Conservation (phyloP, 1,140 invertebrate genomes). For the Procambarus clarkii region DNA sequence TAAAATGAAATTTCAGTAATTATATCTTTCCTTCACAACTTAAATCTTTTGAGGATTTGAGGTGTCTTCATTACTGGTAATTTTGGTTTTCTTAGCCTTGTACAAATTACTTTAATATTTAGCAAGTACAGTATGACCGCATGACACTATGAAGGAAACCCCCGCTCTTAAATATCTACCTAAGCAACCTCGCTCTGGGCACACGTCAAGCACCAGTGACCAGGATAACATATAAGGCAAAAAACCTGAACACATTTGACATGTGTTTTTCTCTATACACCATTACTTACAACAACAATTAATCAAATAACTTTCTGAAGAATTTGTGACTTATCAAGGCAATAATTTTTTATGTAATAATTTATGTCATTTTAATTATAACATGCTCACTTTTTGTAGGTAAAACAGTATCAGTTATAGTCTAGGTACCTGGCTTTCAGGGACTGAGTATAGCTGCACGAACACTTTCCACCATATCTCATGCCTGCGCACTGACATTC, state of each 20-base stretch:
- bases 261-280: background rate
- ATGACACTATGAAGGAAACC: too few relatives aligned
- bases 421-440: constrained; percentile 64
- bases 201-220: background rate
- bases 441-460: constrained; percentile 60
- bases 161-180: too few relatives aligned
- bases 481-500: constrained; percentile 63
- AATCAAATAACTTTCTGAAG: background rate
- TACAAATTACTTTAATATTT: too few relatives aligned
- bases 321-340: background rate
- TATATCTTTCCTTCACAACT: too few relatives aligned
- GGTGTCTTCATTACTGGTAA: too few relatives aligned
- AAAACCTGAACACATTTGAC: background rate
- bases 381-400: background rate
- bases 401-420: background rate
- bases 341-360: background rate
- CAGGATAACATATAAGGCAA: background rate
- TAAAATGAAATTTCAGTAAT: too few relatives aligned
- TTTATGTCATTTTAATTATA: background rate
- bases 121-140: too few relatives aligned
- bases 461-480: constrained; percentile 64
- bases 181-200: too few relatives aligned
- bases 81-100: too few relatives aligned
- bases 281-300: background rate
- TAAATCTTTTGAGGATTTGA: too few relatives aligned